These are phyloP conservation scores for Gasteruption jaculator DNA, from an alignment of 2,888 invertebrate species.

Conservation along the genomic window DNA sequence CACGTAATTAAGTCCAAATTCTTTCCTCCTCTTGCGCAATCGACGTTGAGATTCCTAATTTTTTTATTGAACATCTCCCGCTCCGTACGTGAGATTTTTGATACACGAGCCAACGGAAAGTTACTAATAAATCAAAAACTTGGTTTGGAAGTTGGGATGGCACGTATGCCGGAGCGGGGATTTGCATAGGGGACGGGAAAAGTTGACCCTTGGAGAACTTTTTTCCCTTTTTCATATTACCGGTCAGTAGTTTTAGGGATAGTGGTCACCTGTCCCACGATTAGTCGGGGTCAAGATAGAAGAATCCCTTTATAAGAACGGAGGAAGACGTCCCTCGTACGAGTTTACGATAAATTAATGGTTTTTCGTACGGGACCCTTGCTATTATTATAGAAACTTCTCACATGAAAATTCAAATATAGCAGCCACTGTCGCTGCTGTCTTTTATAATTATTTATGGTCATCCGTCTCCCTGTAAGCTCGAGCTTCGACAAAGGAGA, in stretches of 20 bases:
- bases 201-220: slow-evolving; percentile 26
- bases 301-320: slow-evolving; percentile 4
- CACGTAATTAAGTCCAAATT: slow-evolving; percentile 8
- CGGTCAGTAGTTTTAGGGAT: slow-evolving; percentile 37
- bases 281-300: slow-evolving; percentile 46
- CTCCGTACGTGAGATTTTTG: slow-evolving; percentile 15
- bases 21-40: background rate
- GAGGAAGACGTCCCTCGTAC: slow-evolving; percentile 14
- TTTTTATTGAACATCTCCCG: slow-evolving; percentile 4
- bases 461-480: slow-evolving; percentile 21
- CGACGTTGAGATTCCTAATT: no score
- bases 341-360: slow-evolving; percentile 48
- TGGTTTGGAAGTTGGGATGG: no score
- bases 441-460: slow-evolving; percentile 34
- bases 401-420: slow-evolving; percentile 37
- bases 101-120: slow-evolving; percentile 8
- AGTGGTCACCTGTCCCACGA: slow-evolving; percentile 46
- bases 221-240: slow-evolving; percentile 21
- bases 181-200: slow-evolving; percentile 35
- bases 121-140: no score
- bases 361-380: no score
- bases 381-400: no score
- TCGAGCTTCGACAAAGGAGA: background rate
- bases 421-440: slow-evolving; percentile 24
- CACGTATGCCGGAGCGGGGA: slow-evolving; percentile 21